Evolutionary conservation across 1,140 invertebrate species (phyloP), one percentile per base, ranked within the genome.

Genomic region (Zophobas atratus): DNA sequence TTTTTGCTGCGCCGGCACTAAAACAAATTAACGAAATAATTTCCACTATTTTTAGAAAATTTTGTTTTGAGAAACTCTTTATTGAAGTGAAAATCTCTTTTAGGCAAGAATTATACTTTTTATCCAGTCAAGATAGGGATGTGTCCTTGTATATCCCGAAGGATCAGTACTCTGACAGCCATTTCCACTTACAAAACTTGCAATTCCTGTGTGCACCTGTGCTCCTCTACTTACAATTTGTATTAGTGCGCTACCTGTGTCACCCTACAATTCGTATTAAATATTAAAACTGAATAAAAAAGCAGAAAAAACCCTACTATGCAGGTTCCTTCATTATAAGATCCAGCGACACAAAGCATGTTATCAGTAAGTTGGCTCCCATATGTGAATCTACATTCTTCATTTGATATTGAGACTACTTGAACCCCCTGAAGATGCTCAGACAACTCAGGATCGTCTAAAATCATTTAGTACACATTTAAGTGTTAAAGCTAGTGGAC

Each of bases 291-390:
- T 20, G 20, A 20, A 20, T 20, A 20, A 20, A 20, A 20, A 20
- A 20, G 20, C 20, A 20, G 20, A 20, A 20, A 20, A 20, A 20
- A 4, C 41, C 60, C 5, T 43, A 67, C 60, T 5, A 39, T 67
- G 43, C 60, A 67, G 20, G 33, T 67, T n/a, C 60, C 60, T 67
- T 67, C 60, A 43, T 20, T 67, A 43, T 43, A 6, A 43, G 41
- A 39, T 1, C 60, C 60, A 67, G 33, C 39, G 34, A 67, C 60
- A 67, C 60, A 67, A 6, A 67, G 38, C 60, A 67, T 67, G 32
- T 41, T 43, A 32, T 67, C 60, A 3, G 33, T 33, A 67, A 67
- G 41, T 67, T 67, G 60, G 33, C 6, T 43, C 41, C 60, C 60
- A 67, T 67, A 67, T 43, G 4, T 38, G 1, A 41, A 5, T 41